Percentiles rank a stretch among this genome's conserved stretches.
These are phyloP conservation scores for Neopipo cinnamomea DNA, from an alignment of 2,113 vertebrate species.

Conservation along the genomic window DNA sequence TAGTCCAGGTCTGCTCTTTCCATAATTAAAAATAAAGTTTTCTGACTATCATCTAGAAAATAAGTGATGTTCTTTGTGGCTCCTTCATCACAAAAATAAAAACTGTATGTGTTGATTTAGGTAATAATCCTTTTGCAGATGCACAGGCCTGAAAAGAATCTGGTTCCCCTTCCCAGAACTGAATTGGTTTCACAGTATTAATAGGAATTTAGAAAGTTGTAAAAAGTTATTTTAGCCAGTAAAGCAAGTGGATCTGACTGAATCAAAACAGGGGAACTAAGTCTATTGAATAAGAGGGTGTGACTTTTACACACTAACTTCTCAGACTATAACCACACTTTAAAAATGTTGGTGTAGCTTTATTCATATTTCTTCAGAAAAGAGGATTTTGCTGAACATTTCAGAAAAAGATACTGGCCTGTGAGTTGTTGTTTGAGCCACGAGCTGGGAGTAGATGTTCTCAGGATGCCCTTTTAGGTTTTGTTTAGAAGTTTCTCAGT, in stretches of 20 bases:
- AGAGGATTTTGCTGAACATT: not conserved
- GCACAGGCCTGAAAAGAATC: conserved; percentile 21
- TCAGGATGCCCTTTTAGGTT: not conserved
- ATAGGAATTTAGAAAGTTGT: conserved; percentile 55
- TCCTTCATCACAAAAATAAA: not conserved
- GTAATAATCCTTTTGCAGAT: conserved; percentile 32
- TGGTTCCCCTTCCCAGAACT: conserved; percentile 29
- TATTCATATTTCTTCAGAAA: conserved; percentile 16
- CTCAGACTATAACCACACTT: conserved; percentile 36
- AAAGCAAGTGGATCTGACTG: not conserved
- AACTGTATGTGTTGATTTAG: conserved; percentile 4
- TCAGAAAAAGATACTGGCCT: not conserved
- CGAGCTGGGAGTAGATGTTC: not conserved
- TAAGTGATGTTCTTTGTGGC: not conserved
- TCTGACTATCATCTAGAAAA: not conserved
- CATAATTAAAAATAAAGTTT: not conserved
- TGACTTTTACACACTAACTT: conserved; percentile 48
- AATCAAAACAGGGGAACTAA: conserved; percentile 13
- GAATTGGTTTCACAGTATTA: conserved; percentile 45
- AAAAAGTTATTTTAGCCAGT: conserved; percentile 55
- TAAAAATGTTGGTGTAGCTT: conserved; percentile 6
- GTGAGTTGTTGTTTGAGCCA: not conserved
- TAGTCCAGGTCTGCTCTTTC: not conserved
- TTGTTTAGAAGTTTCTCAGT: not conserved
- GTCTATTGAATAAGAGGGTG: conserved; percentile 47